Conservation (phyloP, 2,888 invertebrate species). For the Glaucopsyche alexis region DNA sequence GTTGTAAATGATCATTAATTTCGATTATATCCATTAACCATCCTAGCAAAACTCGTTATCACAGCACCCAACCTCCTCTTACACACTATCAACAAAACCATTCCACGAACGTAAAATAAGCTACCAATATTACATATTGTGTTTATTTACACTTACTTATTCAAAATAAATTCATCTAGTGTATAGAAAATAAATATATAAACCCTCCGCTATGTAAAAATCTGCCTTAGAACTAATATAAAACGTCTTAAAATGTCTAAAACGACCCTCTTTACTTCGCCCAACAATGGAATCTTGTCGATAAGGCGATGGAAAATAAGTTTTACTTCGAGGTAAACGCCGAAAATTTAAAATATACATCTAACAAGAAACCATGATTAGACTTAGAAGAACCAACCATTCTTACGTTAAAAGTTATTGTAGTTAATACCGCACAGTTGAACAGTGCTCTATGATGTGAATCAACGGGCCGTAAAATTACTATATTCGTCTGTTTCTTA, state of each 20-base stretch:
- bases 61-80: constrained; percentile 67
- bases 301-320: constrained; percentile 16
- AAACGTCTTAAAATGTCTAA: constrained; percentile 47
- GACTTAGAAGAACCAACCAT: background rate
- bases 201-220: constrained; percentile 37
- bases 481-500: background rate
- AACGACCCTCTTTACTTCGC: constrained; percentile 35
- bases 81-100: constrained; percentile 49
- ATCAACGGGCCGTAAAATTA: background rate
- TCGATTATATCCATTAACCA: constrained; percentile 40
- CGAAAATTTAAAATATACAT: background rate
- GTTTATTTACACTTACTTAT: constrained; percentile 24
- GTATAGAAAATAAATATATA: constrained; percentile 32
- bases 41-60: constrained; percentile 64
- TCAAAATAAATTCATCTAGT: constrained; percentile 28
- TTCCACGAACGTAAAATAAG: background rate
- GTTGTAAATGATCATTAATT: constrained; percentile 30
- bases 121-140: constrained; percentile 15
- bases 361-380: constrained; percentile 29
- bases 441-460: background rate
- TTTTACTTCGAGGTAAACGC: background rate
- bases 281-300: constrained; percentile 31
- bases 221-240: constrained; percentile 53
- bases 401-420: background rate
- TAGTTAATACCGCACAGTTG: background rate